Evolutionary conservation across 1,140 invertebrate genomes (phyloP), one percentile per base, ranked within the genome.

Genomic region (Drosophila orosa): DNA sequence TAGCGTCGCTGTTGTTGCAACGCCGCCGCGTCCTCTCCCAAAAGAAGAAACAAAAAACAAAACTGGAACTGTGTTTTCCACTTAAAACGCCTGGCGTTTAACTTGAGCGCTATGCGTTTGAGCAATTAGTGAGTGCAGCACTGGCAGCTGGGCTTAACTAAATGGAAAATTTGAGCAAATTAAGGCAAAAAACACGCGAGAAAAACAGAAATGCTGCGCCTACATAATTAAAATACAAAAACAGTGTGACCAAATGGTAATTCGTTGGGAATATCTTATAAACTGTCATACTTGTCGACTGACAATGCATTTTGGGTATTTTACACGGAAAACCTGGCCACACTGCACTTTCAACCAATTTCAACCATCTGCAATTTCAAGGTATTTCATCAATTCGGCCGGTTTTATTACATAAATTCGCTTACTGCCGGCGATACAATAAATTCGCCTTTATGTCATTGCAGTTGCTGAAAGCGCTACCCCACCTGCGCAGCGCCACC

Each of bases 401-500:
- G 44, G 68, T 40, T 78, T 54, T 89, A 89, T 89, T 89, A 89
- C 50, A 84, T 89, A 89, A 89, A 89, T 78, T 78, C 27, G 19
- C 22, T 44, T 25, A 25, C 9, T 54, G 67, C 27, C 55, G 48
- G 9, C 25, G 15, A 10, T 22, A 25, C 42, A 73, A 66, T 68
- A 73, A 73, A 74, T 39, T 10, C 56, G 54, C 13, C 52, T 78
- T 40, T 80, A 87, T 87, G 83, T 87, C 79, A 68, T 83, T 87
- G n/a, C 83, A 87, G 83, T 56, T 87, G 29, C 74, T 87, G 7
- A 87, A 74, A 77, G 76, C 72, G 72, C 76, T 87, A 35, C 37
- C 60, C 45, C 42, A 72, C 8, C 47, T 82, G 67, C 78, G 83
- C 63, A 63, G 45, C 58, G 50, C 66, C 48, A 72, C 45, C 17